These are phyloP conservation scores for Acestrorhynchus altus DNA, from an alignment of 2,797 vertebrate species.

Conservation along the genomic window DNA sequence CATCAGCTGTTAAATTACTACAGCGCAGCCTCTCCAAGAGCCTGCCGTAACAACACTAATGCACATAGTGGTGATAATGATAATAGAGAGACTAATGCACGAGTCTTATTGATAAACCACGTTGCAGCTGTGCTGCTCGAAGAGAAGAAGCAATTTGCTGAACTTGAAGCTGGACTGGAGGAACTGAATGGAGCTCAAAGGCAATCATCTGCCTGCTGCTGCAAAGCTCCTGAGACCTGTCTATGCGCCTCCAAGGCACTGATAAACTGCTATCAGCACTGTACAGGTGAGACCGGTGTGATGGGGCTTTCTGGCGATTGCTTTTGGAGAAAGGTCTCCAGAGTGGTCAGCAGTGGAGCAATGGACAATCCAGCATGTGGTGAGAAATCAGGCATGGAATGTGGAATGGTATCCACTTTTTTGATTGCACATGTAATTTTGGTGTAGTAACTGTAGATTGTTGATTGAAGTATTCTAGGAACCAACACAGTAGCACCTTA, in stretches of 20 bases:
- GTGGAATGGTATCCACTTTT: no score
- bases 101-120: not conserved
- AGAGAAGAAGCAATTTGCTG: not conserved
- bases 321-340: slow-evolving; percentile 10
- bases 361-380: slow-evolving; percentile 23
- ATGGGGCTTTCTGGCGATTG: not conserved
- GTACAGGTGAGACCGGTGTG: not conserved
- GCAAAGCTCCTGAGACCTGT: not conserved
- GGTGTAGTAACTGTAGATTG: no score
- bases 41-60: not conserved
- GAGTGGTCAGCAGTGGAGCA: not conserved
- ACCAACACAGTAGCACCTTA: no score
- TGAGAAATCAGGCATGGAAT: not conserved
- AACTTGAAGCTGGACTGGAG: not conserved
- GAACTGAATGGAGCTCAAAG: not conserved
- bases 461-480: no score
- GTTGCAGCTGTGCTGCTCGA: not conserved
- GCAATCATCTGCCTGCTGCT: slow-evolving; percentile 21
- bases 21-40: not conserved
- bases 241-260: not conserved
- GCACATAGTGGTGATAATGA: not conserved
- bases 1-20: slow-evolving; percentile 10
- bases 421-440: no score
- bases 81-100: not conserved
- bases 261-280: slow-evolving; percentile 9